Evolutionary conservation across 2,113 vertebrate genomes (phyloP).

Genomic region (Centrocercus urophasianus): DNA sequence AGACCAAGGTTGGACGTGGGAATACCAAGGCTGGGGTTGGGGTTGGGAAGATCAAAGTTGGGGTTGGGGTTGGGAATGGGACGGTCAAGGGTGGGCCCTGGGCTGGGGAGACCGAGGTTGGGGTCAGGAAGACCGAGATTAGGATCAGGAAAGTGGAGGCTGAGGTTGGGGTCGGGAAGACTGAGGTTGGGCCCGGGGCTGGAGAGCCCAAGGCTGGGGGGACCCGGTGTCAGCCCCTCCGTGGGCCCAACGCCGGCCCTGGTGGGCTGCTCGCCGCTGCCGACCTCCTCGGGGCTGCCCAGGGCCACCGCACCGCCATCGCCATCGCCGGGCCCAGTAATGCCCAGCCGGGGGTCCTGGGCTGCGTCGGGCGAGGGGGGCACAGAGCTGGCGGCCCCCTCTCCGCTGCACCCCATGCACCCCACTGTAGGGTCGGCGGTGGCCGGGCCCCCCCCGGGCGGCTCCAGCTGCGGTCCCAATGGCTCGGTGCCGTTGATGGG

Average conservation of each 20-base stretch:
- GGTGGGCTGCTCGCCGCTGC: constrained; percentile 78
- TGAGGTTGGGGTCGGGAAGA: too few species aligned
- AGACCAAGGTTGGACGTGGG: too few species aligned
- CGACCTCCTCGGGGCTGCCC: constrained; percentile 77
- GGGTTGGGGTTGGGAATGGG: too few species aligned
- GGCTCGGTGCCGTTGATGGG: not conserved
- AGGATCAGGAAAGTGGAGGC: too few species aligned
- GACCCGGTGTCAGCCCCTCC: not conserved
- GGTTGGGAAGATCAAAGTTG: too few species aligned
- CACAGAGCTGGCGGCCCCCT: not conserved
- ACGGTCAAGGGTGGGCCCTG: too few species aligned
- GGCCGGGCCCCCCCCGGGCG: not conserved
- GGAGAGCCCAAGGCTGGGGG: not conserved
- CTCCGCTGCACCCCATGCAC: constrained; percentile 55
- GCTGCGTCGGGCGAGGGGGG: not conserved
- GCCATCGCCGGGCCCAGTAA: not conserved
- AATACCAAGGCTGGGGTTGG: too few species aligned
- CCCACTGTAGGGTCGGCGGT: not conserved
- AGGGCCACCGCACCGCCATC: not conserved
- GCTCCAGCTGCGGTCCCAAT: not conserved
- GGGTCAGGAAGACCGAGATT: too few species aligned
- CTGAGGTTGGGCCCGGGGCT: too few species aligned
- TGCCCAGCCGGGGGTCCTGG: not conserved
- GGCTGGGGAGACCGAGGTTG: too few species aligned
- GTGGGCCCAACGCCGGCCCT: not conserved